Conservation (phyloP, 2,888 invertebrate genomes). For the Torymus aiolomorphi region DNA sequence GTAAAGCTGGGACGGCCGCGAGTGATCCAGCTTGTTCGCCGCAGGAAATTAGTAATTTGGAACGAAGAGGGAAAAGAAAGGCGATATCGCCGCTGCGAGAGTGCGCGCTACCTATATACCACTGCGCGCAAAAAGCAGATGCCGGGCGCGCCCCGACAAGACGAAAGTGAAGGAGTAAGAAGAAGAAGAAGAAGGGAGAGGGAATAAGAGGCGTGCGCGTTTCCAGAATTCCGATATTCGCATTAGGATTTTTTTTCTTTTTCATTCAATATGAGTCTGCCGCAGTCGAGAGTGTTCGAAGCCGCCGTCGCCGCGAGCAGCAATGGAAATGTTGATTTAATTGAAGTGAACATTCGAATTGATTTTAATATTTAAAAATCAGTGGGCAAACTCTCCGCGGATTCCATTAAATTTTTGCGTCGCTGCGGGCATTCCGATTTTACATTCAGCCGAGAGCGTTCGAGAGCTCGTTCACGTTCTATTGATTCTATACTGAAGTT, state of each 20-base stretch:
- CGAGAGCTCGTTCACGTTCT: too few relatives aligned
- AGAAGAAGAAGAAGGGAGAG: too few relatives aligned
- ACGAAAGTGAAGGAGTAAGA: slow-evolving; percentile 6
- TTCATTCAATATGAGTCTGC: slow-evolving; percentile 31
- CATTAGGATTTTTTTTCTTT: slow-evolving; percentile 34
- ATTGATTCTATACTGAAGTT: too few relatives aligned
- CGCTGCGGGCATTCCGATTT: slow-evolving; percentile 14
- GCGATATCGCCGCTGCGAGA: slow-evolving; percentile 34
- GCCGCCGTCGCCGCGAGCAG: neutral
- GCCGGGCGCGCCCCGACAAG: slow-evolving; percentile 40
- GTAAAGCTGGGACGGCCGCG: slow-evolving; percentile 26
- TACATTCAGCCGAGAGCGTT: neutral
- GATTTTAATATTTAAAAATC: slow-evolving; percentile 49
- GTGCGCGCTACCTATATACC: too few relatives aligned
- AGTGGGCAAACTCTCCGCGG: neutral
- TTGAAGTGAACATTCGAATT: slow-evolving; percentile 46
- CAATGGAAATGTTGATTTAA: slow-evolving; percentile 52
- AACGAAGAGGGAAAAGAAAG: slow-evolving; percentile 51
- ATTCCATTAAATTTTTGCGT: slow-evolving; percentile 16
- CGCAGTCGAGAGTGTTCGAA: neutral
- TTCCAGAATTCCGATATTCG: slow-evolving; percentile 49
- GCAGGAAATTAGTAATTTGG: slow-evolving; percentile 71
- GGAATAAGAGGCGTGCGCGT: slow-evolving; percentile 4
- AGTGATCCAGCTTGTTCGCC: slow-evolving; percentile 64
- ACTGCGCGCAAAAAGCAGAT: slow-evolving; percentile 37